phyloP scores from a whole-genome alignment of 2,797 vertebrate species.

The Chaetophractus vellerosus region DNA sequence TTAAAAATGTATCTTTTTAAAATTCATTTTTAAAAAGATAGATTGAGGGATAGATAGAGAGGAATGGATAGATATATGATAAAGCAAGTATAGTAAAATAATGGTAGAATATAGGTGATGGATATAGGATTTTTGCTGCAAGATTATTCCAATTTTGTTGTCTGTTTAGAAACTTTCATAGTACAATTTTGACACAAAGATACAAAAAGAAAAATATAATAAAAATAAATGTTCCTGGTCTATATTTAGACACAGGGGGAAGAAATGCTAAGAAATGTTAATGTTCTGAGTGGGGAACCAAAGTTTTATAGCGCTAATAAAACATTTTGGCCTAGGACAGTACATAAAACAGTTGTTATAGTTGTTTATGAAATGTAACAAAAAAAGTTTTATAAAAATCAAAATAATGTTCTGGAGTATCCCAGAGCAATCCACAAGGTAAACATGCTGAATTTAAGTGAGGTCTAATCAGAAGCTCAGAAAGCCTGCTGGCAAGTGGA shows the following conservation, averaged over 20 bases:
- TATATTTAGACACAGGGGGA: constrained; percentile 33
- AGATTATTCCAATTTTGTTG: constrained; percentile 55
- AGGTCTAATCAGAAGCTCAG: constrained; percentile 17
- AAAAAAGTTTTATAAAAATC: constrained; percentile 46
- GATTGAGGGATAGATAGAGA: background rate
- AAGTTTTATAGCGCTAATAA: background rate
- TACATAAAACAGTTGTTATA: background rate
- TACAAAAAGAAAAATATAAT: constrained; percentile 50
- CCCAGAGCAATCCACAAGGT: constrained; percentile 46
- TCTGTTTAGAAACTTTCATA: constrained; percentile 48
- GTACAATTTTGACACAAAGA: constrained; percentile 66
- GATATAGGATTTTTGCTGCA: constrained; percentile 3
- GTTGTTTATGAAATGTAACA: background rate
- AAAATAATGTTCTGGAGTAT: constrained; percentile 61
- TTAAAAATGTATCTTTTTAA: no score
- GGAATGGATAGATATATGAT: background rate
- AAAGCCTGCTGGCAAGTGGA: background rate
- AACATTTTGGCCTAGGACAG: constrained; percentile 29
- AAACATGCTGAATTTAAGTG: constrained; percentile 43
- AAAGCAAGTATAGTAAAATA: constrained; percentile 67
- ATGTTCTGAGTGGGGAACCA: constrained; percentile 9
- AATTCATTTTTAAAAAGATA: constrained; percentile 35
- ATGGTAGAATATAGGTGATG: constrained; percentile 6
- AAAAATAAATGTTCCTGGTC: constrained; percentile 32
- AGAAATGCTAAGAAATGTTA: constrained; percentile 15